Evolutionary conservation across 2,888 invertebrate species (phyloP).

Genomic region (Schrankia costaestrigalis): DNA sequence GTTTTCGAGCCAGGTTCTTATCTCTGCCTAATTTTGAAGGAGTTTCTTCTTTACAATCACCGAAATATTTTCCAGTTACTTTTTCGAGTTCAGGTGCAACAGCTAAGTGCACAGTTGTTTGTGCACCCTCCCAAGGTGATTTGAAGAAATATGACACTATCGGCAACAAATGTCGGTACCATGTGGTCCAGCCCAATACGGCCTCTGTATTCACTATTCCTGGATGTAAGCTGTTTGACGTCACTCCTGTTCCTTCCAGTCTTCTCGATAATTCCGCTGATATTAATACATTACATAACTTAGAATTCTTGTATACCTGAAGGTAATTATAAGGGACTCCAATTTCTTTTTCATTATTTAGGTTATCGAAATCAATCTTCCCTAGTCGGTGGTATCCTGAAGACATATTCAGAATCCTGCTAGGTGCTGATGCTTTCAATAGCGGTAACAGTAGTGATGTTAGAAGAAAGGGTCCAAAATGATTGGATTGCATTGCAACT

Average conservation of each 20-base stretch:
- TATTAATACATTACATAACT: constrained; percentile 88
- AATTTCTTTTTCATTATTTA: constrained; percentile 43
- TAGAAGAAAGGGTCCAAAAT: constrained; percentile 85
- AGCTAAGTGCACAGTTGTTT: constrained; percentile 87
- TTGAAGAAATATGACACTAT: constrained; percentile 82
- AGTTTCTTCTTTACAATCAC: constrained; percentile 84
- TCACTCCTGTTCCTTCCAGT: constrained; percentile 85
- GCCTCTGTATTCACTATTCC: constrained; percentile 90
- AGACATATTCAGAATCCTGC: constrained; percentile 62
- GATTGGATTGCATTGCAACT: constrained; percentile 77
- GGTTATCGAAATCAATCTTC: constrained; percentile 47
- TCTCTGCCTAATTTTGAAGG: constrained; percentile 80
- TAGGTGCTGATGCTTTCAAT: constrained; percentile 56
- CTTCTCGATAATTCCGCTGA: constrained; percentile 85
- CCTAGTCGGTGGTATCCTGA: constrained; percentile 47
- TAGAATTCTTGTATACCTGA: constrained; percentile 75
- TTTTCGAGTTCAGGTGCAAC: constrained; percentile 85
- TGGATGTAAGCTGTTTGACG: constrained; percentile 90
- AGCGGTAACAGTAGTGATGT: constrained; percentile 81
- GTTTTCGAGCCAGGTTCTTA: constrained; percentile 83
- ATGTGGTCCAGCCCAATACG: constrained; percentile 83
- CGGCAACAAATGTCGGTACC: constrained; percentile 66
- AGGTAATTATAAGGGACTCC: constrained; percentile 21
- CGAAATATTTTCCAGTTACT: constrained; percentile 87
- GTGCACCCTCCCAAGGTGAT: constrained; percentile 87